phyloP scores from a whole-genome alignment of 2,797 vertebrate species.

The Masticophis lateralis region DNA sequence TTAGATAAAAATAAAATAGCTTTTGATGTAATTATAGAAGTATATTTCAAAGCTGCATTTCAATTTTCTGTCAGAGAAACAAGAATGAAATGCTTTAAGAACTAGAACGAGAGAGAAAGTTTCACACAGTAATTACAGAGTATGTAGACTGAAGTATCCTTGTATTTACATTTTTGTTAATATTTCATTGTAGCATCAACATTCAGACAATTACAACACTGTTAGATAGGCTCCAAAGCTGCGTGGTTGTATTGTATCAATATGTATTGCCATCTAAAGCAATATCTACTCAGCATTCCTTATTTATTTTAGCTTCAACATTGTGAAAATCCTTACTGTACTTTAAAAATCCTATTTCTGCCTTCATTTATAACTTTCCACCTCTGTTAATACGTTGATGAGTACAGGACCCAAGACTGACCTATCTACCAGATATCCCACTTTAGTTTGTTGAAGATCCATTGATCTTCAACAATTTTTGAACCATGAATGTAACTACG shows the following conservation, averaged over 20 bases:
- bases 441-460: background rate
- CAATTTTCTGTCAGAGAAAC: background rate
- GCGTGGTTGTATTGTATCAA: too few relatives aligned
- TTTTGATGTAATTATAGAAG: background rate
- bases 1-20: background rate
- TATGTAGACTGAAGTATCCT: background rate
- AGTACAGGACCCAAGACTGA: background rate
- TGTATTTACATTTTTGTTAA: background rate
- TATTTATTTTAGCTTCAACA: too few relatives aligned
- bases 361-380: background rate
- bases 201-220: background rate
- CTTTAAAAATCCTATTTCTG: background rate
- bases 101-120: fast-evolving
- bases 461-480: background rate
- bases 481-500: background rate
- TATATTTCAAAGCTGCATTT: background rate
- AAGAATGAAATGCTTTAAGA: background rate
- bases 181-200: background rate
- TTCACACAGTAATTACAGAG: background rate
- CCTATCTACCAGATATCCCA: background rate
- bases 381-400: background rate
- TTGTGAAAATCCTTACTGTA: background rate
- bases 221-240: background rate
- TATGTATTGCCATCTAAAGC: background rate
- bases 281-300: background rate